Percentiles rank a stretch among this genome's conserved stretches.
These are phyloP conservation scores for Peromyscus leucopus DNA, from an alignment of 2,113 vertebrate species.

Conservation along the genomic window DNA sequence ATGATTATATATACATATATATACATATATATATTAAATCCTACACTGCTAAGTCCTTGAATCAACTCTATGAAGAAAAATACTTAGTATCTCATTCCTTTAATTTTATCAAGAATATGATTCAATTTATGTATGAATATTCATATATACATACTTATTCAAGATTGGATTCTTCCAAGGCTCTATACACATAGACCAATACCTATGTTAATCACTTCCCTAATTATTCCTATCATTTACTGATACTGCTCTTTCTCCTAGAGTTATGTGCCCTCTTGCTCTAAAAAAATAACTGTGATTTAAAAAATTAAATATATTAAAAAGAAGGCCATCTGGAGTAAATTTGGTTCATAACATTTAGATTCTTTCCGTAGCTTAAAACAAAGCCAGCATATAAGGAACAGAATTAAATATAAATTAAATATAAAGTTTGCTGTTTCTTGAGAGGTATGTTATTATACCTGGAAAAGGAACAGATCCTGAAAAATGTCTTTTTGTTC, in stretches of 20 bases:
- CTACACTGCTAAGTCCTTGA: not conserved
- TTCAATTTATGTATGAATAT: conserved; percentile 1
- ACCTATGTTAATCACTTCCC: conserved; percentile 16
- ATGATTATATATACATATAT: not conserved
- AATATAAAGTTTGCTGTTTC: conserved; percentile 15
- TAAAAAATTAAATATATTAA: conserved; percentile 60
- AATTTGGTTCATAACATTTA: conserved; percentile 51
- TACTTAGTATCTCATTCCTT: conserved; percentile 22
- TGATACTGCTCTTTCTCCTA: conserved; percentile 41
- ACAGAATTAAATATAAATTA: conserved; percentile 53
- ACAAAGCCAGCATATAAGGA: conserved; percentile 57
- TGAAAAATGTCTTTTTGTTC: conserved; percentile 37
- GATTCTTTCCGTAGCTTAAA: conserved; percentile 58
- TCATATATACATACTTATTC: not conserved
- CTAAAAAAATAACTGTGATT: conserved; percentile 60
- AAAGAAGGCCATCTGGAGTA: conserved; percentile 58
- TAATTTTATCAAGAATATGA: conserved; percentile 44
- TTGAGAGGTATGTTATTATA: conserved; percentile 35
- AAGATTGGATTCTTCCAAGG: conserved; percentile 53
- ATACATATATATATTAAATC: not conserved
- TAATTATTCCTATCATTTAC: conserved; percentile 65
- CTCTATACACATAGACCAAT: not conserved
- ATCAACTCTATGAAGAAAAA: conserved; percentile 19
- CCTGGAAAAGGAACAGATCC: conserved; percentile 33
- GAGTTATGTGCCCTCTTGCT: not conserved